Evolutionary conservation across 2,888 invertebrate species (phyloP).

Genomic region (Ernsta delagoae): DNA sequence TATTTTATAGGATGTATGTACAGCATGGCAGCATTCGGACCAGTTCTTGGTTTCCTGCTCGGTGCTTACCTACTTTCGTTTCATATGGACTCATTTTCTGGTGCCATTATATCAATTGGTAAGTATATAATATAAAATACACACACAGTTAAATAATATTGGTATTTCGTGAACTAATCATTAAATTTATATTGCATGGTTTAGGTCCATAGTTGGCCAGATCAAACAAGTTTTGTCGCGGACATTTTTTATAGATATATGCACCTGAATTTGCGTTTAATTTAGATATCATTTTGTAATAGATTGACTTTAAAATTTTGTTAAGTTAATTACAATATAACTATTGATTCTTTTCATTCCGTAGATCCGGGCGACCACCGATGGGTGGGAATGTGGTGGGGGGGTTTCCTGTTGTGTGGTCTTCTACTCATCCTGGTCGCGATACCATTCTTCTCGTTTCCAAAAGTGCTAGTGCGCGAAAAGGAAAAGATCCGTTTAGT

Average conservation of each 20-base stretch:
- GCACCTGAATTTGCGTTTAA: too few relatives aligned
- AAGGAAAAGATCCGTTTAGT: slow-evolving; percentile 93
- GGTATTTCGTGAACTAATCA: too few relatives aligned
- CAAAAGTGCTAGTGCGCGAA: slow-evolving; percentile 91
- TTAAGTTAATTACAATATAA: not conserved
- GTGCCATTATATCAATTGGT: slow-evolving; percentile 90
- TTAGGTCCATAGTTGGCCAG: too few relatives aligned
- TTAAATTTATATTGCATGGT: too few relatives aligned
- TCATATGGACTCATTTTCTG: slow-evolving; percentile 95
- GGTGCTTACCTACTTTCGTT: slow-evolving; percentile 96
- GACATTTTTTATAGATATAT: too few relatives aligned
- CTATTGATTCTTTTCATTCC: slow-evolving; percentile 43
- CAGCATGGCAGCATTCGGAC: slow-evolving; percentile 98
- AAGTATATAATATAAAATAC: slow-evolving; percentile 48
- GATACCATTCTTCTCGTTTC: slow-evolving; percentile 96
- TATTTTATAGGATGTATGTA: slow-evolving; percentile 92
- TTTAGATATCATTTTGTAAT: too few relatives aligned
- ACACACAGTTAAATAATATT: too few relatives aligned
- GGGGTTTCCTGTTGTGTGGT: slow-evolving; percentile 96
- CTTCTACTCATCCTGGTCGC: slow-evolving; percentile 93
- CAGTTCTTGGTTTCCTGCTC: slow-evolving; percentile 96
- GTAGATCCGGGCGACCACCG: slow-evolving; percentile 92
- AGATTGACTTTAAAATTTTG: too few relatives aligned
- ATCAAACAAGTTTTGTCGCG: too few relatives aligned
- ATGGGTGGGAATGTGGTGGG: slow-evolving; percentile 98